Evolutionary conservation across 2,888 invertebrate genomes (phyloP).

Genomic region (Lutraria lutraria): DNA sequence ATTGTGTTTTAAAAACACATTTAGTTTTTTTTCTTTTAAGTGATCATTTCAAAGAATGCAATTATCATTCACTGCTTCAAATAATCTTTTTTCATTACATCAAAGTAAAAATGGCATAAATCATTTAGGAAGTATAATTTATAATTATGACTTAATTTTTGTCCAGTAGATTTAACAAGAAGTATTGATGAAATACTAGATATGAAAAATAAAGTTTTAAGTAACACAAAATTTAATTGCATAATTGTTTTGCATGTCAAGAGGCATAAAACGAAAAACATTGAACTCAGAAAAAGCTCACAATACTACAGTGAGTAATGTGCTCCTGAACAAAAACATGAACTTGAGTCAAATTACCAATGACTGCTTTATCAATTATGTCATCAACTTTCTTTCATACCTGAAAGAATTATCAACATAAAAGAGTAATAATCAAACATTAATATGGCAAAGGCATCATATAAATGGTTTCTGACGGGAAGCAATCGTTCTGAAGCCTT

Average conservation of each 20-base stretch:
- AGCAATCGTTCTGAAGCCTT: slow-evolving; percentile 32
- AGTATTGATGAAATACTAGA: no score
- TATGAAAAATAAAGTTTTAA: no score
- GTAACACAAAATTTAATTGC: no score
- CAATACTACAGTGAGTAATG: not conserved
- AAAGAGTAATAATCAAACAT: slow-evolving; percentile 44
- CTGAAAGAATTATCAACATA: slow-evolving; percentile 42
- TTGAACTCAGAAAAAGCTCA: not conserved
- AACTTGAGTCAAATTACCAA: not conserved
- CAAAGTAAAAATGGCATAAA: no score
- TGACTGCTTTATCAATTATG: slow-evolving; percentile 30
- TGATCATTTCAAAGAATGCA: no score
- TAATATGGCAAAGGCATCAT: slow-evolving; percentile 29
- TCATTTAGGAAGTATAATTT: no score
- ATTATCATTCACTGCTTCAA: no score
- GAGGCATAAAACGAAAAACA: not conserved
- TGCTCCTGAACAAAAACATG: not conserved
- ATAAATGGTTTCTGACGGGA: slow-evolving; percentile 11
- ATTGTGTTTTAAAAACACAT: no score
- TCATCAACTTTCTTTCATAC: slow-evolving; percentile 21
- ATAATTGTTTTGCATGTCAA: not conserved
- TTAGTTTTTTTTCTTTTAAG: no score
- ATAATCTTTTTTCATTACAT: no score
- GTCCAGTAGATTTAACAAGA: no score
- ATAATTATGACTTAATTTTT: no score